Base-by-base conservation (phyloP, 2,888 invertebrate species). In the Galerucella calmariensis region DNA sequence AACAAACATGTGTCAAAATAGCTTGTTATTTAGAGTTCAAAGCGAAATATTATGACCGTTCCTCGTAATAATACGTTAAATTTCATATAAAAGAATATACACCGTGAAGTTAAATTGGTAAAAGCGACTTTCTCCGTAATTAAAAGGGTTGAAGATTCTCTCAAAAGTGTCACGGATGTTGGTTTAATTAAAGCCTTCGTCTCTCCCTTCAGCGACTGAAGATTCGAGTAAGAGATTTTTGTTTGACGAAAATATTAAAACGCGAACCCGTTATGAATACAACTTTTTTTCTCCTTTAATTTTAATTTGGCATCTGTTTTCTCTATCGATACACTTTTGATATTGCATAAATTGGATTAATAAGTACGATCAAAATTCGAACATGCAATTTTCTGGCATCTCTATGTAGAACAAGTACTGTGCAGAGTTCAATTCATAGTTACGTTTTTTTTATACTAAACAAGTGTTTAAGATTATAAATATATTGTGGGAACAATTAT, bases 101-200 rank as follows among this genome's bases (percentile, higher is more conserved):
- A 48, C 11, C 48, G 53, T 78, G 78, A 80, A 79, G 72, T 79
- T 77, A 73, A 73, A 79, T 79, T 79, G 77, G 78, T 78, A 75
- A 74, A 75, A 77, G 73, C 78, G 79, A 81, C 79, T 79, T 79
- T 74, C 74, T 73, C 73, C 69, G 73, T 76, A 78, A 78, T 78
- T 79, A 79, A 79, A 77, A 75, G 72, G 77, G 77, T 75, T 72
- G 71, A 67, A 71, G 75, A 69, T 67, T 20, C 58, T 59, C 56
- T 59, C 56, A 63, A 73, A 73, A 73, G 73, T 63, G 73, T 69
- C 68, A 69, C 69, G 71, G 71, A 62, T 71, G 67, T 65, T 70
- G 70, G 70, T 70, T 70, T 70, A 70, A 70, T 70, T 70, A 70
- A 65, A 70, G 65, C 70, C 56, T 65, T 44, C 63, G 70, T 63